Percentiles rank a stretch among this genome's conserved stretches.
These are phyloP conservation scores for Ptychadena robeensis DNA, from an alignment of 2,797 vertebrate species.

Conservation along the genomic window DNA sequence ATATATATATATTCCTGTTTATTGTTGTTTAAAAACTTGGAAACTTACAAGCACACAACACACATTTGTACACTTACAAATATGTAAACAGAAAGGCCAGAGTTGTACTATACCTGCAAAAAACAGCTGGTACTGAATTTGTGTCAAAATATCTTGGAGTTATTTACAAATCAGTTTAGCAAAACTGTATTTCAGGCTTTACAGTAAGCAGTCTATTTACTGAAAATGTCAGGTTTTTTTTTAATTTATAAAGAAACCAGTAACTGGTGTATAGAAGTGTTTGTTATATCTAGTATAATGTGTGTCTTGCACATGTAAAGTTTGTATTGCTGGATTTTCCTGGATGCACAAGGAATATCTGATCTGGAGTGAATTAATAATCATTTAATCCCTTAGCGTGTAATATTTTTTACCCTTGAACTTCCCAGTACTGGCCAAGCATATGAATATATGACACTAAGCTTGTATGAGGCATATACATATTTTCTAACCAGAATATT, in stretches of 20 bases:
- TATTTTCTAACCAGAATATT: neutral
- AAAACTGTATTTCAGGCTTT: neutral
- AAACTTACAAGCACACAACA: no score
- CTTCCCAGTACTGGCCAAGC: neutral
- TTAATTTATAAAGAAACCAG: neutral
- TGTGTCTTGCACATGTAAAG: slow-evolving; percentile 27
- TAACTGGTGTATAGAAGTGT: neutral
- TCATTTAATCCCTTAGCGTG: slow-evolving; percentile 55
- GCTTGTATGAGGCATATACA: neutral
- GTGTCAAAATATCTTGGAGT: neutral
- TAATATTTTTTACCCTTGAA: slow-evolving; percentile 56
- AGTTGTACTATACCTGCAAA: neutral
- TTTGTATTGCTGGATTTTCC: slow-evolving; percentile 45
- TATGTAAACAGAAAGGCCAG: no score
- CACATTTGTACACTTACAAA: no score
- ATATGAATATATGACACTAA: neutral
- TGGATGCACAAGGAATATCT: slow-evolving; percentile 30
- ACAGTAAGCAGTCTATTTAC: neutral
- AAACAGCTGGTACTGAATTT: neutral
- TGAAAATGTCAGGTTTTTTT: neutral
- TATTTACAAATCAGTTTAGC: neutral
- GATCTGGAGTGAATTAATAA: slow-evolving; percentile 60
- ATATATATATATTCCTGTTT: no score
- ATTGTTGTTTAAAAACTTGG: no score
- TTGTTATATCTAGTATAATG: neutral